Evolutionary conservation across 1,140 invertebrate species (phyloP), one percentile per base, ranked within the genome.

Genomic region (Macrosteles quadrilineatus): DNA sequence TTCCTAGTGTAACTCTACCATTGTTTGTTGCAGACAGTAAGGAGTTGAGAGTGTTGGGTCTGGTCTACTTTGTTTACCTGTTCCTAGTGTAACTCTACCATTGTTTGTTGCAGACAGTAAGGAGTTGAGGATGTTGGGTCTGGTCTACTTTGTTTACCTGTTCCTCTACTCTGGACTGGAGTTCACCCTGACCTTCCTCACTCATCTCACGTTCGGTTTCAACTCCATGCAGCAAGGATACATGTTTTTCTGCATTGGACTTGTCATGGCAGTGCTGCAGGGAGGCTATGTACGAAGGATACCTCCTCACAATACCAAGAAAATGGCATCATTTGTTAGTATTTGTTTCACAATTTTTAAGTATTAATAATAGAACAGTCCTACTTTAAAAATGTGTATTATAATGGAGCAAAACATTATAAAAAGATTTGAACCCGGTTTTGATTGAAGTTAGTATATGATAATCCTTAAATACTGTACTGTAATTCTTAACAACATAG

Each of bases 101-200:
- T n/a, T n/a, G n/a, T n/a, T n/a, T 64, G 19, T 75, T 77, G 70
- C 77, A 85, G 90, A 93, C 78, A 81, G 85, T 47, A 78, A 81
- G 70, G 82, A 87, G 69, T 81, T 99, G 59, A 86, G 87, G 74
- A 85, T 83, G 45, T 83, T 98, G 68, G 97, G 97, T 64, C 74
- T 86, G 32, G 88, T 95, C 23, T 98, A 98, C 81, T 99, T 99
- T 79, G 78, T 97, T 0, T 99, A 98, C 81, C 83, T 99, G 45
- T 97, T 99, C 77, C 84, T 99, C 25, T 99, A 98, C 79, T 98
- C 97, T 67, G 97, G 97, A 0, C 83, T 99, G 36, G 98, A 99
- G 81, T 99, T 98, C 78, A 99, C 97, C 1, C 83, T 99, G 30
- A 98, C 96, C 43, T 99, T 99, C 82, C 84, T 99, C 30, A 98